Conservation (phyloP, 2,113 vertebrate species). For the Epinephelus lanceolatus region DNA sequence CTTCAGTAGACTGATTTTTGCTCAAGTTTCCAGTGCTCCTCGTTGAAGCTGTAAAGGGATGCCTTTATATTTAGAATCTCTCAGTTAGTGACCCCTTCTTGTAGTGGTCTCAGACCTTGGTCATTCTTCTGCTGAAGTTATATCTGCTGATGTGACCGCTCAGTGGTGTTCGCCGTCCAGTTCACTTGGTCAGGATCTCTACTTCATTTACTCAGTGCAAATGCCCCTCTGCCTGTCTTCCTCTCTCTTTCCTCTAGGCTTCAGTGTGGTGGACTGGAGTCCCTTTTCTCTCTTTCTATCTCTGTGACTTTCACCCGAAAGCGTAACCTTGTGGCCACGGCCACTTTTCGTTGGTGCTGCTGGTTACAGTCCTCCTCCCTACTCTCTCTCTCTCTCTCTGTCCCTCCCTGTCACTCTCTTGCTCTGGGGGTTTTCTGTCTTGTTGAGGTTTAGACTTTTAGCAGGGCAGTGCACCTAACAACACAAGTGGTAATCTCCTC, state of each 20-base stretch:
- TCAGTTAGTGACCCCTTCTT: background rate
- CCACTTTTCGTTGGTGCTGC: conserved; percentile 18
- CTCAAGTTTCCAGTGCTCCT: background rate
- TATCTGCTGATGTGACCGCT: background rate
- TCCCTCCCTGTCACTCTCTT: conserved; percentile 3
- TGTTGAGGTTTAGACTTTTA: conserved; percentile 12
- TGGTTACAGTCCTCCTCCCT: conserved; percentile 40
- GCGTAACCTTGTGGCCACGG: conserved; percentile 10
- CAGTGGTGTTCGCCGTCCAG: background rate
- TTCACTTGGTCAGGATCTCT: conserved; percentile 3
- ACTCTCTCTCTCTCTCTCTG: conserved; percentile 2
- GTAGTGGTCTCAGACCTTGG: background rate
- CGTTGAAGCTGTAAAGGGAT: background rate
- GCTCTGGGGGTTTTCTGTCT: conserved; percentile 4
- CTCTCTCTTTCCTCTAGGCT: conserved; percentile 11
- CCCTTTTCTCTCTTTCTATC: background rate
- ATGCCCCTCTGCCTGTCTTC: conserved; percentile 15
- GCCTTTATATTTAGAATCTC: background rate
- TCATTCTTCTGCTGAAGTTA: conserved; percentile 7
- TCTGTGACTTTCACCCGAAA: conserved; percentile 3
- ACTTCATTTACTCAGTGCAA: background rate
- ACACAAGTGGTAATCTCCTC: background rate
- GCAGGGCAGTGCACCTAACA: background rate
- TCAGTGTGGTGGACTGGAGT: conserved; percentile 1
- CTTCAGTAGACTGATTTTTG: background rate